Conservation (phyloP, 2,888 invertebrate species). For the Tolmerus cingulatus region DNA sequence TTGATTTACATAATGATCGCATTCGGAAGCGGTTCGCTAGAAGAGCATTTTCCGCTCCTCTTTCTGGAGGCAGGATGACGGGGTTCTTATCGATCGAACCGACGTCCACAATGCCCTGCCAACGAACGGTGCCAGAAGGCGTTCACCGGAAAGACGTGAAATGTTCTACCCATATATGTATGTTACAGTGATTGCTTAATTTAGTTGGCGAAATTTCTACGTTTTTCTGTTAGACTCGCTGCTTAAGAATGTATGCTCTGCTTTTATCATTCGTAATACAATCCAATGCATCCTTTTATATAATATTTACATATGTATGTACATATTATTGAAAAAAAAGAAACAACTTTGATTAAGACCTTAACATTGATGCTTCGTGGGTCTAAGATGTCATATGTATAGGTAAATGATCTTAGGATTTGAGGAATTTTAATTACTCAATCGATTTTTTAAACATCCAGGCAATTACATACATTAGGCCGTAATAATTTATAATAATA, state of each 20-base stretch:
- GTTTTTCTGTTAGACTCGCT: background rate
- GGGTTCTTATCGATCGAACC: background rate
- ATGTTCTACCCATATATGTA: background rate
- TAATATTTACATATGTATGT: too few species aligned
- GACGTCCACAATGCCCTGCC: background rate
- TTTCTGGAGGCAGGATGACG: background rate
- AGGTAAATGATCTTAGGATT: too few species aligned
- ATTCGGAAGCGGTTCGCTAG: constrained; percentile 5
- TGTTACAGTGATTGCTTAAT: background rate
- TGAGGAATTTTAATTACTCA: too few species aligned
- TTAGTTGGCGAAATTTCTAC: background rate
- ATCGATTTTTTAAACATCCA: too few species aligned
- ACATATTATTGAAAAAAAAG: too few species aligned
- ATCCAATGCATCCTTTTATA: too few species aligned
- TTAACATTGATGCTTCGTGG: too few species aligned
- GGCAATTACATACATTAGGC: too few species aligned
- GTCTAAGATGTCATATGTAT: too few species aligned
- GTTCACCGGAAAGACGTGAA: background rate
- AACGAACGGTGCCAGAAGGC: background rate
- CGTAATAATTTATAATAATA: too few species aligned
- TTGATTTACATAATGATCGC: constrained; percentile 37
- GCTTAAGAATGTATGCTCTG: background rate
- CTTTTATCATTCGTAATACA: too few species aligned
- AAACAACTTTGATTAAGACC: too few species aligned
- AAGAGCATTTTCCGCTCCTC: constrained; percentile 19